Evolutionary conservation across 1,140 invertebrate species (phyloP).

Genomic region (Caenorhabditis remanei): DNA sequence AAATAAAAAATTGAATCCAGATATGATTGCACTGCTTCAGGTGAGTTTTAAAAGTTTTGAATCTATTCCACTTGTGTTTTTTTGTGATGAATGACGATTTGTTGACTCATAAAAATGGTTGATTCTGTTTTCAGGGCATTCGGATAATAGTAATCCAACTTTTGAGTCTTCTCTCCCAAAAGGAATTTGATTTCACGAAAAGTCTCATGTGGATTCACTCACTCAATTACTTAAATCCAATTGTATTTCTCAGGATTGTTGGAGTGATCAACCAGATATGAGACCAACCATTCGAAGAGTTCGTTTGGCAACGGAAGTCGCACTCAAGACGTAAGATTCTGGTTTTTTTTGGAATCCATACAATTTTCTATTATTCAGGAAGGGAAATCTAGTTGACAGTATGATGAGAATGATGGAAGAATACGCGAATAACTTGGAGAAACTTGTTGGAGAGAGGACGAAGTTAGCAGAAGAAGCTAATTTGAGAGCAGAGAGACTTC

Average conservation of each 20-base stretch:
- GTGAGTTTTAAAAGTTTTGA: slow-evolving; percentile 53
- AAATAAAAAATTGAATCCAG: slow-evolving; percentile 71
- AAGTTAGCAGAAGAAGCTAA: slow-evolving; percentile 79
- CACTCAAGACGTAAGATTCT: slow-evolving; percentile 73
- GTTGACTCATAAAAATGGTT: not conserved
- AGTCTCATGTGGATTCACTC: not conserved
- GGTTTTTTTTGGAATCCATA: not conserved
- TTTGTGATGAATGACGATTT: not conserved
- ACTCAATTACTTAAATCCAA: not conserved
- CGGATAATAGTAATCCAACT: not conserved
- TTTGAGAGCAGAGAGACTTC: slow-evolving; percentile 72
- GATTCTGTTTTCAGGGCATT: not conserved
- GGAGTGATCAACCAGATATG: slow-evolving; percentile 74
- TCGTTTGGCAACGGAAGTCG: slow-evolving; percentile 74
- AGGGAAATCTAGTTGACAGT: slow-evolving; percentile 77
- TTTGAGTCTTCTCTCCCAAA: not conserved
- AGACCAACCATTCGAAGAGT: slow-evolving; percentile 75
- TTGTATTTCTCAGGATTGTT: slow-evolving; percentile 70
- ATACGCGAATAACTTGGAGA: slow-evolving; percentile 96
- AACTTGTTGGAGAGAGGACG: slow-evolving; percentile 92
- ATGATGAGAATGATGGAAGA: slow-evolving; percentile 81
- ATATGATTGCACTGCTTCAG: slow-evolving; percentile 71
- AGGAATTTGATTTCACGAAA: not conserved
- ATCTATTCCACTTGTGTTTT: not conserved
- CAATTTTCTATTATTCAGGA: slow-evolving; percentile 67